Evolutionary conservation across 2,113 vertebrate species (phyloP), one percentile per base, ranked within the genome.

Genomic region (Nothobranchius kuhntae): DNA sequence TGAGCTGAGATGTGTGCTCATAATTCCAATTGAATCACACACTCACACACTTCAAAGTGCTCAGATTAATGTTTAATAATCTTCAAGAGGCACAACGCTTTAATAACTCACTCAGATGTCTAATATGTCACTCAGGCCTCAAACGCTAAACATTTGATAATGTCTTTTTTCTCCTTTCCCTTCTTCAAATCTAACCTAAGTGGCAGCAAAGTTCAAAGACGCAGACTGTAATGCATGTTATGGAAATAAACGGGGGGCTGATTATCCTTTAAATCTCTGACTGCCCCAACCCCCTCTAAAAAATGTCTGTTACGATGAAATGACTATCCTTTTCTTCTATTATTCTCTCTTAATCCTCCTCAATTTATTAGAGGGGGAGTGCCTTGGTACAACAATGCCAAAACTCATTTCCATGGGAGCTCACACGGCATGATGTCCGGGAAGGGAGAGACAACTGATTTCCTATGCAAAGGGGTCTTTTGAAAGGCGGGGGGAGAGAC

Each of bases 391-490:
- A 95, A 97, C 96, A 98, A 98, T 96, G 92, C 92, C 90, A 92
- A 84, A 90, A 94, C 93, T 94, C 93, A 94, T 94, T 95, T 95
- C 94, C 94, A 96, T 96, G 94, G 95, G 92, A 93, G 91, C 94
- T 92, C 93, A 95, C 95, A 93, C 95, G 91, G 93, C 94, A 95
- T 93, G 94, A 92, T 95, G 94, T 95, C 95, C 94, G 90, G 91
- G 93, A 95, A 95, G 94, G 92, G 93, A 95, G 94, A 95, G 95
- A 87, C 95, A 95, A 95, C 95, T 94, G 94, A 97, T 96, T 96
- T 97, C 94, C 95, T 95, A 94, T 93, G 94, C 94, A 94, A 95
- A 95, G 93, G 93, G 92, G 70, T 58, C 73, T 86, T 87, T 86
- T 78, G 61, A 80, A 47, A 59, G 60, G 40, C 17, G 63, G 73